Base-by-base conservation (phyloP, 2,888 invertebrate genomes). In the Apamea sordens region DNA sequence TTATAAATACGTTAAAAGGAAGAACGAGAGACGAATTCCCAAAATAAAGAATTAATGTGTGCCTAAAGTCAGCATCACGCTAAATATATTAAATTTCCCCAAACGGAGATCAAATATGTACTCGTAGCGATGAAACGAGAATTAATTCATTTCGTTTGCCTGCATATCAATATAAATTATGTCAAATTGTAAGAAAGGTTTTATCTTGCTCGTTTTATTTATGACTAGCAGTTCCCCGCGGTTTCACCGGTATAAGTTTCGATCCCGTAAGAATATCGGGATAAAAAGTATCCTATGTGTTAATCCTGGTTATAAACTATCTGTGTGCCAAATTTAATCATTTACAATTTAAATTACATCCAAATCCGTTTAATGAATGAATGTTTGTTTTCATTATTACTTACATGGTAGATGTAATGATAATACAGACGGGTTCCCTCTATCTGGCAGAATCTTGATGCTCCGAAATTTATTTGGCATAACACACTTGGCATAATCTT, bases 31-130 rank as follows among this genome's bases (percentile, higher is more conserved):
- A 73, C n/a, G 13, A 80, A 28, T 50, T 70, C 28, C 32, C 44
- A 50, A 75, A 76, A 73, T 85, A 63, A 77, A 82, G 61, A 56
- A 69, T n/a, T 63, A 21, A 69, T 69, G 63, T 59, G 59, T 59
- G 21, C 10, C 28, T 41, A 32, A 47, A 50, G 64, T 59, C 50
- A 50, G 32, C 56, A n/a, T 50, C 18, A 28, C 15, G 32, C 13
- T 68, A 47, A 15, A 24, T 56, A 28, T 63, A 74, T 64, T 69
- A 32, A 80, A 80, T 74, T 56, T 47, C 24, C 36, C 3, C 68
- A 69, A 81, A 81, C 68, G 69, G 69, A 28, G 50, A 79, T 73
- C 47, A 69, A 84, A 84, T 64, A 65, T 69, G 63, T 61, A 64
- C 41, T 56, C 24, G 11, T 11, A 56, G 24, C 8, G 59, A 64